These are phyloP conservation scores for Procavia capensis DNA, from an alignment of 2,113 vertebrate genomes.

Conservation along the genomic window DNA sequence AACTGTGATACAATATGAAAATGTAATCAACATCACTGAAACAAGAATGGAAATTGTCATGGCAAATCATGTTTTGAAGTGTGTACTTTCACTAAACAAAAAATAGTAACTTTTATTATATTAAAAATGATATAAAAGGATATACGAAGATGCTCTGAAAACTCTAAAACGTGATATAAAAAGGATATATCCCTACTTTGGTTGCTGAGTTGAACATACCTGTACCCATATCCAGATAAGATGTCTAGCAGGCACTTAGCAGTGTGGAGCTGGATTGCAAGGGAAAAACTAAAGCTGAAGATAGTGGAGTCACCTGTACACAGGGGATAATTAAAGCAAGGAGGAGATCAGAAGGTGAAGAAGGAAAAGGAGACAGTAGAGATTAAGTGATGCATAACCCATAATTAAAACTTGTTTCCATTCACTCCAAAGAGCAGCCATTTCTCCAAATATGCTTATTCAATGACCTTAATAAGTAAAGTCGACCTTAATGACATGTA, in stretches of 20 bases:
- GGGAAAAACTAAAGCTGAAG: neutral
- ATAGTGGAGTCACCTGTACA: neutral
- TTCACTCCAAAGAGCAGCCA: neutral
- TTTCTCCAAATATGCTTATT: neutral
- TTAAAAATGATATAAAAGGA: too few relatives aligned
- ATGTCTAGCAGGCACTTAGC: neutral
- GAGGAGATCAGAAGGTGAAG: neutral
- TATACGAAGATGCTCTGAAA: neutral
- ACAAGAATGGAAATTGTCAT: neutral
- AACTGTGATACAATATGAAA: neutral
- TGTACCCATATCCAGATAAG: neutral
- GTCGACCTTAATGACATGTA: too few relatives aligned
- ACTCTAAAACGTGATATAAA: neutral
- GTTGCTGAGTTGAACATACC: neutral
- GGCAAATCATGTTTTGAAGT: neutral
- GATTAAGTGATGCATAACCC: neutral
- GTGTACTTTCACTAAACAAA: neutral
- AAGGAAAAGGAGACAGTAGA: neutral
- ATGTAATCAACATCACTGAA: neutral
- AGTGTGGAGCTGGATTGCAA: neutral
- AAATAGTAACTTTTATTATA: too few relatives aligned
- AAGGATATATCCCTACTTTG: accelerated
- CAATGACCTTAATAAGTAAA: too few relatives aligned
- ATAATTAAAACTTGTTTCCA: accelerated
- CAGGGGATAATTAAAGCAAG: neutral